phyloP scores from a whole-genome alignment of 1,140 invertebrate species.

The Galendromus occidentalis region DNA sequence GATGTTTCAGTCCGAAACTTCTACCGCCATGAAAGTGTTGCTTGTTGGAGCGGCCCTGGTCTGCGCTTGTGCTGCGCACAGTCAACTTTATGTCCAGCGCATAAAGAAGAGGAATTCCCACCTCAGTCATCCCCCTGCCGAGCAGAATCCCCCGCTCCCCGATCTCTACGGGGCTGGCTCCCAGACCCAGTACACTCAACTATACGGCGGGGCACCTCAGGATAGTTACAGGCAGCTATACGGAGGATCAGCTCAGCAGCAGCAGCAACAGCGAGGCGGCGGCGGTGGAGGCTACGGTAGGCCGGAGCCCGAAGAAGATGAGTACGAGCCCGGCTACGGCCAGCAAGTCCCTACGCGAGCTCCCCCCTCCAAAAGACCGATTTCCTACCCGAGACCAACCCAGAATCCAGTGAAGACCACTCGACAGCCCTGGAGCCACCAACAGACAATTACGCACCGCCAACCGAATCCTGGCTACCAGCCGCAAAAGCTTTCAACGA shows the following conservation, averaged over 20 bases:
- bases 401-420: not conserved
- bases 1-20: too few relatives aligned
- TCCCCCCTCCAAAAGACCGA: not conserved
- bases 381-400: not conserved
- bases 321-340: conserved; percentile 1
- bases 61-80: not conserved
- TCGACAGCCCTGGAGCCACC: not conserved
- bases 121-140: not conserved
- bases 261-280: too few relatives aligned
- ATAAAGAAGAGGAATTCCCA: conserved; percentile 1
- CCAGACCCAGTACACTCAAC: not conserved
- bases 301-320: conserved; percentile 1
- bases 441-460: not conserved
- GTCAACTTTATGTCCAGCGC: not conserved
- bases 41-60: not conserved
- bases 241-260: not conserved
- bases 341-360: not conserved
- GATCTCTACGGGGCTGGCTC: not conserved
- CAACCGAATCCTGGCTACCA: not conserved
- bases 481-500: not conserved
- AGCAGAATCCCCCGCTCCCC: not conserved
- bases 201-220: not conserved
- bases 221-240: not conserved
- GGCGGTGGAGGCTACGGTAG: not conserved
- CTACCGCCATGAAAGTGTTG: not conserved